Evolutionary conservation across 2,888 invertebrate genomes (phyloP).

Genomic region (Schrankia costaestrigalis): DNA sequence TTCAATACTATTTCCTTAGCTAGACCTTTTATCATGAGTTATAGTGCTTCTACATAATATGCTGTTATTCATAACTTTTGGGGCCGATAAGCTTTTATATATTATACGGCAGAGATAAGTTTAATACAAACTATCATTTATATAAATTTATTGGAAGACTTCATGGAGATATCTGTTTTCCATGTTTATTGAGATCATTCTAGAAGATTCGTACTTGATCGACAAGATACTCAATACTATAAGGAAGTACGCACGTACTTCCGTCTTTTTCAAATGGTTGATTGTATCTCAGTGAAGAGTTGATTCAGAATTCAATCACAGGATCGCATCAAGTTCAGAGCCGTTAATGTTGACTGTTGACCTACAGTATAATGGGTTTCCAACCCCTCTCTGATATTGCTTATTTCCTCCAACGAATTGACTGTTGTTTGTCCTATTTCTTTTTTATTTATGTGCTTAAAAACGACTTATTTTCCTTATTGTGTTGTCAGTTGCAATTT

Average conservation of each 20-base stretch:
- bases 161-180: too few relatives aligned
- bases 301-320: slow-evolving; percentile 28
- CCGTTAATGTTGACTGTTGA: slow-evolving; percentile 28
- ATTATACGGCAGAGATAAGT: neutral
- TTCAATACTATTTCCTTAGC: slow-evolving; percentile 35
- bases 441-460: neutral
- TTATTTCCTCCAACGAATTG: slow-evolving; percentile 22
- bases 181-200: too few relatives aligned
- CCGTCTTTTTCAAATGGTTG: too few relatives aligned
- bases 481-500: too few relatives aligned
- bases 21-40: slow-evolving; percentile 27
- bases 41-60: slow-evolving; percentile 21
- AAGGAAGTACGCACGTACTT: too few relatives aligned
- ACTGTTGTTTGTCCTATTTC: slow-evolving; percentile 1
- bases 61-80: slow-evolving; percentile 29
- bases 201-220: too few relatives aligned
- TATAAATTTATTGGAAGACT: too few relatives aligned
- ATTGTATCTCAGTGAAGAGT: slow-evolving; percentile 12
- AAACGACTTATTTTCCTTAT: too few relatives aligned
- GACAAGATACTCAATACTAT: too few relatives aligned
- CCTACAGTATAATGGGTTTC: slow-evolving; percentile 30
- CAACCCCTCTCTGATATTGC: slow-evolving; percentile 21
- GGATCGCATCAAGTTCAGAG: slow-evolving; percentile 19
- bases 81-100: slow-evolving; percentile 13
- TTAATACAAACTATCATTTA: neutral